These are phyloP conservation scores for Galagoides demidoff DNA, from an alignment of 2,797 vertebrate genomes.

Conservation along the genomic window DNA sequence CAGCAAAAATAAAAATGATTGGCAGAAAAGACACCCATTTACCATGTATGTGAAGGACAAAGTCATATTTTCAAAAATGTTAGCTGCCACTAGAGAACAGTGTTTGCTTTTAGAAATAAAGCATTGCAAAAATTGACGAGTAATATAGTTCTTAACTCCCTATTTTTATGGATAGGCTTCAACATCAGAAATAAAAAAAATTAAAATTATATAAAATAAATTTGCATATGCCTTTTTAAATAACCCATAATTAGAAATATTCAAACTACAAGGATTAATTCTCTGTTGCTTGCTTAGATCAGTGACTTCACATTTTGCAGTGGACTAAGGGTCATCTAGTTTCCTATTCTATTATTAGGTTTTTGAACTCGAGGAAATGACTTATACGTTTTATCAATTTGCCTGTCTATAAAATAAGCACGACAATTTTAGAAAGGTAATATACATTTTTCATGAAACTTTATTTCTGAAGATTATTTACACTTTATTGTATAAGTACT, in stretches of 20 bases:
- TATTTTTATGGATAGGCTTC: neutral
- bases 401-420: neutral
- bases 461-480: neutral
- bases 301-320: neutral
- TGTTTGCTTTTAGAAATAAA: constrained; percentile 51
- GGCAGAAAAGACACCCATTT: constrained; percentile 45
- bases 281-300: neutral
- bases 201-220: neutral
- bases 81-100: constrained; percentile 35
- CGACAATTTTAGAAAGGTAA: neutral
- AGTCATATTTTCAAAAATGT: constrained; percentile 47
- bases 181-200: neutral
- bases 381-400: neutral
- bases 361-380: neutral
- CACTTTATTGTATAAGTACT: neutral
- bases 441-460: neutral
- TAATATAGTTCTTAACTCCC: neutral
- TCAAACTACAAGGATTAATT: neutral
- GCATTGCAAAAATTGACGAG: neutral
- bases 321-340: neutral
- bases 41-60: constrained; percentile 36
- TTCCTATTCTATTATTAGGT: neutral
- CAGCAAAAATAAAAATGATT: constrained; percentile 25
- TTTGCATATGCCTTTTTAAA: neutral
- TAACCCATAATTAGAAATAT: neutral